Percentiles rank a stretch among this genome's conserved stretches.
Evolutionary conservation across 2,113 vertebrate genomes (phyloP).

Genomic region (Ciconia maguari): DNA sequence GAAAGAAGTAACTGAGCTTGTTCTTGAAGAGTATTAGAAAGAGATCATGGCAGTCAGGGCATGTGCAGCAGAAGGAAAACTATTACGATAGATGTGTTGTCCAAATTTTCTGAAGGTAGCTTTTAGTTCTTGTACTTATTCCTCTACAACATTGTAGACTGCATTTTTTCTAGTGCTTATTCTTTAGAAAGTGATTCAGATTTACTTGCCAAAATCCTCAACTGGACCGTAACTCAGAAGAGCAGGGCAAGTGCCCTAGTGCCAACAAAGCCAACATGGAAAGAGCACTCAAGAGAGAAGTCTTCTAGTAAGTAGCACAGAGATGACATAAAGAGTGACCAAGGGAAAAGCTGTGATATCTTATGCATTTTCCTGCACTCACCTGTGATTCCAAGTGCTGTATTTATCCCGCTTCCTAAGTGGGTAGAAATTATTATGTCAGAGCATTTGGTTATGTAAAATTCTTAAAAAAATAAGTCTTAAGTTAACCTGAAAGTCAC

Average conservation of each 20-base stretch:
- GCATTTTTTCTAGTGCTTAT: neutral
- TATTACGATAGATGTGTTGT: neutral
- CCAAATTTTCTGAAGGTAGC: neutral
- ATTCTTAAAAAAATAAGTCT: neutral
- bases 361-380: neutral
- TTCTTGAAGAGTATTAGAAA: neutral
- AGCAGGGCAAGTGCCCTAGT: neutral
- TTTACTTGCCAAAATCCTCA: neutral
- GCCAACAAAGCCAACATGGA: neutral
- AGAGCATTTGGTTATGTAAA: neutral
- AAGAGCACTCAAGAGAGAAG: neutral
- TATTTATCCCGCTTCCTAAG: neutral
- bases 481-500: neutral
- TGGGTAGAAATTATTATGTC: neutral
- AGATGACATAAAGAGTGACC: neutral
- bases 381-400: neutral
- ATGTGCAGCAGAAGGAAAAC: neutral
- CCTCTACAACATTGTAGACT: neutral
- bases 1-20: neutral
- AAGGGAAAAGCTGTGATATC: neutral
- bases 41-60: neutral
- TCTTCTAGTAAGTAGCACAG: neutral
- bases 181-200: neutral
- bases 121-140: neutral
- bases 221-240: neutral